These are phyloP conservation scores for Morone saxatilis DNA, from an alignment of 2,113 vertebrate genomes.

Conservation along the genomic window DNA sequence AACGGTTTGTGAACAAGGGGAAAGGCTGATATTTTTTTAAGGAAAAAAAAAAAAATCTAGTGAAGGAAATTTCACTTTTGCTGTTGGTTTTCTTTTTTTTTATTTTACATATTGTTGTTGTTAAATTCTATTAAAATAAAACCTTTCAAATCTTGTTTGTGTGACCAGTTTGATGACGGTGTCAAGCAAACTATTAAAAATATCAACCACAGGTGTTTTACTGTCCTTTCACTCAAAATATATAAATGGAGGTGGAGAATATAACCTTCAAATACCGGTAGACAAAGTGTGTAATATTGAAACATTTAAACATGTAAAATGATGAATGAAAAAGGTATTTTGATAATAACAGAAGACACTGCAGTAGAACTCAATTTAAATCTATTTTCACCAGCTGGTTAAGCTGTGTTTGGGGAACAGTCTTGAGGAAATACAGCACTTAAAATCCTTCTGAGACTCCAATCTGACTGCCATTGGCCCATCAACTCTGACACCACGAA, in stretches of 20 bases:
- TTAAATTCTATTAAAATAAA: slow-evolving; percentile 85
- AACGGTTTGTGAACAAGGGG: slow-evolving; percentile 82
- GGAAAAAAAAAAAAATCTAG: slow-evolving; percentile 71
- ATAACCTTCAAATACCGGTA: not conserved
- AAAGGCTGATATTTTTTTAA: slow-evolving; percentile 86
- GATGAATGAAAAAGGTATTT: not conserved
- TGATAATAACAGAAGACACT: not conserved
- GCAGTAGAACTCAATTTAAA: slow-evolving; percentile 29
- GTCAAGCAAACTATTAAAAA: slow-evolving; percentile 76
- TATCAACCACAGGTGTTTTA: slow-evolving; percentile 46
- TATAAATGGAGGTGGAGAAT: not conserved
- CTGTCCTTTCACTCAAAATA: slow-evolving; percentile 31
- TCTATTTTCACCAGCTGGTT: slow-evolving; percentile 30
- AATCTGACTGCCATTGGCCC: slow-evolving; percentile 13
- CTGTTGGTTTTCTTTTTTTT: slow-evolving; percentile 73
- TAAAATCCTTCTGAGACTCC: slow-evolving; percentile 27
- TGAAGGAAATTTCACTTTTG: slow-evolving; percentile 78
- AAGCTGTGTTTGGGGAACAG: not conserved
- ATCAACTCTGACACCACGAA: slow-evolving; percentile 3
- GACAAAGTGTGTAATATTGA: not conserved
- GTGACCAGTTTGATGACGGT: slow-evolving; percentile 73
- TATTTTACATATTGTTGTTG: slow-evolving; percentile 84
- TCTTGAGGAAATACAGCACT: slow-evolving; percentile 28
- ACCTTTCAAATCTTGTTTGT: slow-evolving; percentile 81
- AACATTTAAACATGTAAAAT: no score